phyloP scores from a whole-genome alignment of 1,140 invertebrate species.

The Battus philenor region DNA sequence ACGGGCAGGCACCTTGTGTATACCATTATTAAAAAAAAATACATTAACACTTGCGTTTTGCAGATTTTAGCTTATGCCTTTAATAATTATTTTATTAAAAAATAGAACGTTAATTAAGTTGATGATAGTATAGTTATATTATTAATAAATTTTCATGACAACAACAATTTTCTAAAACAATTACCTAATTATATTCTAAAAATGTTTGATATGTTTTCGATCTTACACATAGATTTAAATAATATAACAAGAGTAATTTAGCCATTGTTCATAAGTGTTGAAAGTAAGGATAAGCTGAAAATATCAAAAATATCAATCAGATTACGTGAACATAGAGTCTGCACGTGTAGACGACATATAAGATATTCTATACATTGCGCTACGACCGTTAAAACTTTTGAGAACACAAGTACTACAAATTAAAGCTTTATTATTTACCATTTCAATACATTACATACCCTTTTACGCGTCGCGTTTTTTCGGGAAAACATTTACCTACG shows the following conservation, averaged over 20 bases:
- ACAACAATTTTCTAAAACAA: conserved; percentile 7
- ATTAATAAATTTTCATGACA: background rate
- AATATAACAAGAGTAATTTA: conserved; percentile 2
- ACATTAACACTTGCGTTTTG: no score
- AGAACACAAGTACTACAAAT: conserved; percentile 72
- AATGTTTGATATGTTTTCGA: conserved; percentile 11
- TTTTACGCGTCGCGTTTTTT: conserved; percentile 36
- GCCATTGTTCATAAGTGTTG: background rate
- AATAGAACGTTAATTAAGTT: no score
- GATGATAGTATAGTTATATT: no score
- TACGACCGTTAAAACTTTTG: conserved; percentile 52
- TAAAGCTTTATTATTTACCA: conserved; percentile 72
- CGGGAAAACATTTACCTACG: conserved; percentile 46
- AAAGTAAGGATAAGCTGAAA: conserved; percentile 3
- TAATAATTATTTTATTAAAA: no score
- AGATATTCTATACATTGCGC: conserved; percentile 33
- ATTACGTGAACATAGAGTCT: conserved; percentile 31
- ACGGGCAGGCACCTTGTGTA: no score
- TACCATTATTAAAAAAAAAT: no score
- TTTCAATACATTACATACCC: conserved; percentile 49
- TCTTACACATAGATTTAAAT: conserved; percentile 5
- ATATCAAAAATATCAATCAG: conserved; percentile 12
- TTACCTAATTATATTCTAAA: conserved; percentile 1
- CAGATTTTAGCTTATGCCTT: no score
- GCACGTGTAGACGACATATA: conserved; percentile 28